Percentiles rank a stretch among this genome's conserved stretches.
Evolutionary conservation across 2,888 invertebrate species (phyloP).

Genomic region (Lymantria dispar): DNA sequence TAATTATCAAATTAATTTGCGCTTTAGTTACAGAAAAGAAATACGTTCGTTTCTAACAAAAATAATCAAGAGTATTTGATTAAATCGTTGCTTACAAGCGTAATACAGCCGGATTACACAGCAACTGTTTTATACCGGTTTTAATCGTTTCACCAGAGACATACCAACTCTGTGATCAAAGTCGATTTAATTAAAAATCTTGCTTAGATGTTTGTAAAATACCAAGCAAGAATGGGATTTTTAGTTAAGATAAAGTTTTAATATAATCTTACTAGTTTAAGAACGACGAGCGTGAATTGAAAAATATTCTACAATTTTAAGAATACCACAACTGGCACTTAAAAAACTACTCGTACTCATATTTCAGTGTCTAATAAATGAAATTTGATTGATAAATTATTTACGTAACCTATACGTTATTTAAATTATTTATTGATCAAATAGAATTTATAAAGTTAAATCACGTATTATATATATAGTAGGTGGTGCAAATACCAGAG

Average conservation of each 20-base stretch:
- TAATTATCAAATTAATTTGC: too few relatives aligned
- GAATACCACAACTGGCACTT: too few relatives aligned
- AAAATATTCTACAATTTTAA: too few relatives aligned
- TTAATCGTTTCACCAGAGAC: slow-evolving; percentile 70
- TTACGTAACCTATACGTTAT: too few relatives aligned
- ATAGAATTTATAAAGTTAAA: too few relatives aligned
- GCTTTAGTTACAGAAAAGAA: too few relatives aligned
- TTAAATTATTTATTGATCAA: too few relatives aligned
- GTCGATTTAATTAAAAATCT: slow-evolving; percentile 77
- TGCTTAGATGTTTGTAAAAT: slow-evolving; percentile 71
- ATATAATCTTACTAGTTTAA: slow-evolving; percentile 61
- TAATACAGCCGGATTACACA: slow-evolving; percentile 51
- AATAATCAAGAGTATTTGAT: slow-evolving; percentile 24
- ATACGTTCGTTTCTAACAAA: too few relatives aligned
- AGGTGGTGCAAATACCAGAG: slow-evolving; percentile 25
- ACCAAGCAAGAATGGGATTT: slow-evolving; percentile 62
- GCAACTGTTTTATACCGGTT: slow-evolving; percentile 63
- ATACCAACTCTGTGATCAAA: slow-evolving; percentile 74
- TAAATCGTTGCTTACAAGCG: slow-evolving; percentile 37
- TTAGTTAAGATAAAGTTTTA: slow-evolving; percentile 58
- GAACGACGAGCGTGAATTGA: background rate
- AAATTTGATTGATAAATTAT: too few relatives aligned
- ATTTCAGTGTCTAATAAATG: too few relatives aligned
- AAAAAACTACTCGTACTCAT: too few relatives aligned
- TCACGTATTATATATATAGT: slow-evolving; percentile 9